A percentile compares a stretch with the other conserved stretches of the same genome.
These are phyloP conservation scores for Drosophila subquinaria DNA, from an alignment of 2,888 invertebrate species.

Conservation along the genomic window DNA sequence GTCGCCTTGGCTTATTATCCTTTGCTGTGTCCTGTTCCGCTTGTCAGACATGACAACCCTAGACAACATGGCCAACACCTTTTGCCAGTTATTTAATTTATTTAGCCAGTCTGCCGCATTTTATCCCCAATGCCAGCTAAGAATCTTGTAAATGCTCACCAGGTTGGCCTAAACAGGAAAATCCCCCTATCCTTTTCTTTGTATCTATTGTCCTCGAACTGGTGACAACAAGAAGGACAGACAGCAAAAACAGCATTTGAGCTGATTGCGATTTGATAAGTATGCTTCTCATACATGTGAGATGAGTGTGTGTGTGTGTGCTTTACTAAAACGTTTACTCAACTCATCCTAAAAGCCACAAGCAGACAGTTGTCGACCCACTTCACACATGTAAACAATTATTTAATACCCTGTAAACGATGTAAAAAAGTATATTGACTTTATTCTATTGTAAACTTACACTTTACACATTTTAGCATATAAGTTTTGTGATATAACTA, in stretches of 20 bases:
- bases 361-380: constrained; percentile 43
- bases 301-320: constrained; percentile 14
- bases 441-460: neutral
- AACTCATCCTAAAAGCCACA: constrained; percentile 37
- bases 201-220: constrained; percentile 1
- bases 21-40: constrained; percentile 9
- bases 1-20: constrained; percentile 22
- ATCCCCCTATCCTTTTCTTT: neutral
- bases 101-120: constrained; percentile 43
- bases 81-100: constrained; percentile 56
- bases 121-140: constrained; percentile 43
- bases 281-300: constrained; percentile 61
- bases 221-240: constrained; percentile 22
- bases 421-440: neutral
- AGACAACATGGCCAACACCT: constrained; percentile 32
- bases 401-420: constrained; percentile 48
- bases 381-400: constrained; percentile 60
- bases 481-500: too few species aligned
- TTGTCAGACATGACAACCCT: constrained; percentile 32
- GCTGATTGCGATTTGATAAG: constrained; percentile 78
- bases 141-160: constrained; percentile 31
- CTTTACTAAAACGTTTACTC: constrained; percentile 41
- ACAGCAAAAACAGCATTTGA: constrained; percentile 62
- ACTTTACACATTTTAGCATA: too few species aligned
- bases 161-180: constrained; percentile 15